Base-by-base conservation (phyloP, 2,888 invertebrate species). In the Panorpa germanica region DNA sequence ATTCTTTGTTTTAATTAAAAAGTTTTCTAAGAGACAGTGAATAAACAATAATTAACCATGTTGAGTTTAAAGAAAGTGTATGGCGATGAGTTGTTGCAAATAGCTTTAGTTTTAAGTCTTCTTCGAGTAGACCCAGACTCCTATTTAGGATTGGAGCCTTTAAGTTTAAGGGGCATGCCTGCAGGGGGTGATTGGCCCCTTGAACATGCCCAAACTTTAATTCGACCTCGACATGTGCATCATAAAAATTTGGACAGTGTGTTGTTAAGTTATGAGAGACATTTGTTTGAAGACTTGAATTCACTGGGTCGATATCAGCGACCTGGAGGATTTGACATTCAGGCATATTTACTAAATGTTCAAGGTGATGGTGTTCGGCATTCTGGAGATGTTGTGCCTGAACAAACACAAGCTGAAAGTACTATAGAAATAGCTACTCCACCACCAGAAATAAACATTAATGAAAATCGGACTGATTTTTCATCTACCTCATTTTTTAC, bases 41-140 rank as follows among this genome's bases (percentile, higher is more conserved):
- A 35, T 37, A 29, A 21, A 28, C 25, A 25, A 9, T 11, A 13
- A 18, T 6, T 23, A 24, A 45, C 38, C 45, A 83, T 83, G 82
- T 63, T 82, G 56, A 73, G 75, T 43, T 55, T 80, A 43, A 83
- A 83, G 58, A 83, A 83, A 52, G 57, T 78, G 26, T 78, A 78
- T 45, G 70, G 77, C 29, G 78, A 81, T 49, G 82, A 83, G 59
- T 59, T 85, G 44, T 54, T 86, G 38, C 72, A 83, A 50, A 57
- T 85, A 41, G 76, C 86, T 40, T 52, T 90, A 49, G 63, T 86
- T 40, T 58, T 86, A 43, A 75, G 85, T 50, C 61, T 88, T 39
- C 52, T 88, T 31, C 67, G 81, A 41, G 72, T 75, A 9, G 73
- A 81, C 47, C 75, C 78, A 1, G 71, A 74, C 39, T 65, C 68